These are phyloP conservation scores for Tetraodon nigroviridis DNA, from an alignment of 2,113 vertebrate species.

Conservation along the genomic window DNA sequence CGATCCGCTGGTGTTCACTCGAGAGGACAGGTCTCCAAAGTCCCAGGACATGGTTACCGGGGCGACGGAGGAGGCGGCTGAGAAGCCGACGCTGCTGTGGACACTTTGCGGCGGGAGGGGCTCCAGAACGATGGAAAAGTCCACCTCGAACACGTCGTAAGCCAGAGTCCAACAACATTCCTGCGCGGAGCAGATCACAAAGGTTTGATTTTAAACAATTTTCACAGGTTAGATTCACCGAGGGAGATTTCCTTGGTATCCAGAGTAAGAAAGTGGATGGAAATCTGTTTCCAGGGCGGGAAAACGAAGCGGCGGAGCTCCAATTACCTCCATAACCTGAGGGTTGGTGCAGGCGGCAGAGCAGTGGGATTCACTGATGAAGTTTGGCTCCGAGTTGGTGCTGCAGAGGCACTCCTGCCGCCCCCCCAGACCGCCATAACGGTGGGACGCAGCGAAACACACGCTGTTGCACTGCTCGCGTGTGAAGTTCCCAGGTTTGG, in stretches of 20 bases:
- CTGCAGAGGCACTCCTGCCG: constrained; percentile 85
- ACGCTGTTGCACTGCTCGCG: constrained; percentile 80
- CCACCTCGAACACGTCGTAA: constrained; percentile 75
- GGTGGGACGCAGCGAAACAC: constrained; percentile 76
- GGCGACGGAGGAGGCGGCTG: constrained; percentile 72
- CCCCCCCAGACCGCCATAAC: constrained; percentile 77
- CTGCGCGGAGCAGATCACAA: constrained; percentile 23
- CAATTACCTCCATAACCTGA: constrained; percentile 56
- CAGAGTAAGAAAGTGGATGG: constrained; percentile 28
- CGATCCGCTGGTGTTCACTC: constrained; percentile 72
- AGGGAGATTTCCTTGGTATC: no score
- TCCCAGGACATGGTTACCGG: constrained; percentile 81
- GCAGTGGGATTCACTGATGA: constrained; percentile 80
- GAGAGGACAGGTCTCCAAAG: constrained; percentile 81
- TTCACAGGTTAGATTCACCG: no score
- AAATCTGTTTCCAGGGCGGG: constrained; percentile 17
- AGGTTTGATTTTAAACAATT: no score
- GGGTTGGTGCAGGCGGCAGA: constrained; percentile 78
- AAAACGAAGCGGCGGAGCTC: not conserved
- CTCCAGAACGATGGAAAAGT: constrained; percentile 68
- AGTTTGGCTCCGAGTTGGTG: constrained; percentile 75
- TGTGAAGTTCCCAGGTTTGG: constrained; percentile 70
- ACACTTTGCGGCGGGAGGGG: constrained; percentile 71
- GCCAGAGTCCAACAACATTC: constrained; percentile 79
- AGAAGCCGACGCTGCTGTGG: constrained; percentile 71